Conservation (phyloP, 2,888 invertebrate genomes). For the Bursaphelenchus okinawaensis region DNA sequence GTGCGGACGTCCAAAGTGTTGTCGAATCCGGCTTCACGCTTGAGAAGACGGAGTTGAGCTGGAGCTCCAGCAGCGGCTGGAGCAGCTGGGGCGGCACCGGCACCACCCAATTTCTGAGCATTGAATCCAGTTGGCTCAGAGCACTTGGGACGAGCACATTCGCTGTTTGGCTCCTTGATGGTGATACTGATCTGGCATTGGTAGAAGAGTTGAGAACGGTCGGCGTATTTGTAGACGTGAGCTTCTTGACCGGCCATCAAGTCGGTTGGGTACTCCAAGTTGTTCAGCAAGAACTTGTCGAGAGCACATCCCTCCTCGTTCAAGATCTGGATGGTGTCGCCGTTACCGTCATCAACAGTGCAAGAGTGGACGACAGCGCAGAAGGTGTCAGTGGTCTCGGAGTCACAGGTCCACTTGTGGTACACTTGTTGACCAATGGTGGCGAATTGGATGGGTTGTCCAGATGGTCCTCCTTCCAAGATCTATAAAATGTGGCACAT, state of each 20-base stretch:
- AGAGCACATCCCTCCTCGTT: slow-evolving; percentile 56
- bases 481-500: slow-evolving; percentile 37
- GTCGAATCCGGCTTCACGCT: slow-evolving; percentile 35
- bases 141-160: slow-evolving; percentile 54
- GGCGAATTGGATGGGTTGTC: slow-evolving; percentile 55
- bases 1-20: slow-evolving; percentile 54
- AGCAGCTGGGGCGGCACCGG: slow-evolving; percentile 16
- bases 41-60: slow-evolving; percentile 44
- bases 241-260: slow-evolving; percentile 57
- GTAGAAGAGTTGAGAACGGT: slow-evolving; percentile 56
- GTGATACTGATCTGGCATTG: slow-evolving; percentile 57
- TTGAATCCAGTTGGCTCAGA: slow-evolving; percentile 53
- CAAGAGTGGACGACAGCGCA: slow-evolving; percentile 56
- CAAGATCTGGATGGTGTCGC: slow-evolving; percentile 54
- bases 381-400: slow-evolving; percentile 56
- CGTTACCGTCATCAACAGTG: slow-evolving; percentile 57
- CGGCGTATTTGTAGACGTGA: slow-evolving; percentile 58
- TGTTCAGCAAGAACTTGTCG: slow-evolving; percentile 56
- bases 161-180: slow-evolving; percentile 53
- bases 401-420: slow-evolving; percentile 57
- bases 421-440: slow-evolving; percentile 56
- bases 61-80: slow-evolving; percentile 24
- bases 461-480: slow-evolving; percentile 54
- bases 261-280: slow-evolving; percentile 57
- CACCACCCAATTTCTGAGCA: slow-evolving; percentile 30